phyloP scores from a whole-genome alignment of 2,113 vertebrate genomes.

The Oriolus oriolus region DNA sequence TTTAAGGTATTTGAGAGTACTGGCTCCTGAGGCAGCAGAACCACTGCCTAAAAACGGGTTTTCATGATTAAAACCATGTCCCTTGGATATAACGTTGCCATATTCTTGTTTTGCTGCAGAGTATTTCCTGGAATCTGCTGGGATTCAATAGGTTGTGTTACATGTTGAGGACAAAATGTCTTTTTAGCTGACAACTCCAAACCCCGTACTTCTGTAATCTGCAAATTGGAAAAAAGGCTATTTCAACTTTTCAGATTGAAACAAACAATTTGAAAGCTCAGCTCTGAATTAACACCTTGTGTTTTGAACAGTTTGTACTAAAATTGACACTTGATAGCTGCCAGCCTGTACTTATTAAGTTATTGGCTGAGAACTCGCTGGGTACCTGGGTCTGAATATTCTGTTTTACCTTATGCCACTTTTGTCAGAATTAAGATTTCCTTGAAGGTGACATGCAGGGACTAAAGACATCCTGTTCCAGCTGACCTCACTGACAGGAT shows the following conservation, averaged over 20 bases:
- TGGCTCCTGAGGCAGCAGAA: neutral
- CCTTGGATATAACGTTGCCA: neutral
- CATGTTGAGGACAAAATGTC: neutral
- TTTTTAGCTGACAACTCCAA: neutral
- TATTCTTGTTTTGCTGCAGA: neutral
- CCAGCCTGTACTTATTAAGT: neutral
- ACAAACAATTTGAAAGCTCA: neutral
- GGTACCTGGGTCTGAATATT: neutral
- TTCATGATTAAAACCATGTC: neutral
- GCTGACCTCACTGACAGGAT: neutral
- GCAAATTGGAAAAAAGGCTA: neutral
- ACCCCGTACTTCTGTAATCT: neutral
- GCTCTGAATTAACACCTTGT: neutral
- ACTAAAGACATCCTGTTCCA: neutral
- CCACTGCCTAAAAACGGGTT: neutral
- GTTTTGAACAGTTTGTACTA: neutral
- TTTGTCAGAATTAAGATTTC: neutral
- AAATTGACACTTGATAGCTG: neutral
- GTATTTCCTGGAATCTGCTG: neutral
- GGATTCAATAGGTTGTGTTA: neutral
- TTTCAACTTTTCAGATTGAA: neutral
- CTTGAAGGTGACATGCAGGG: neutral
- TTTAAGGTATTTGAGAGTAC: neutral
- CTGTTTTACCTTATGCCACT: neutral
- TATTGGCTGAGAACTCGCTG: neutral